Percentiles rank a stretch among this genome's conserved stretches.
Evolutionary conservation across 1,140 invertebrate species (phyloP).

Genomic region (Drosophila oshimai): DNA sequence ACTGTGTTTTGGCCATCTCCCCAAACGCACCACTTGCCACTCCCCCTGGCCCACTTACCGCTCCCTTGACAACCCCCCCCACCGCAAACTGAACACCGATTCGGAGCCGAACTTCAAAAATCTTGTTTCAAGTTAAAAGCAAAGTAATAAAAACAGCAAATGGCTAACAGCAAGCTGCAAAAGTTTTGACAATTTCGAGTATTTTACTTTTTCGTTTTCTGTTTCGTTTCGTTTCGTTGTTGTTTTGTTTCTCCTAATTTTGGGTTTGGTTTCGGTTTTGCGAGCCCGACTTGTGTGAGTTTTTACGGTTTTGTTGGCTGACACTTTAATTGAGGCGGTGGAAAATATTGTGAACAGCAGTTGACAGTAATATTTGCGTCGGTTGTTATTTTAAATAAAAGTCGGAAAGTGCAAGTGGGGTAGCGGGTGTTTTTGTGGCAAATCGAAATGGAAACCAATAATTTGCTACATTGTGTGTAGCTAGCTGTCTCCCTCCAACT

Average conservation of each 20-base stretch:
- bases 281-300: conserved; percentile 28
- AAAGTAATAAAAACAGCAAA: conserved; percentile 60
- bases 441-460: conserved; percentile 54
- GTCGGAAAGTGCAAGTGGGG: conserved; percentile 17
- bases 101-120: conserved; percentile 49
- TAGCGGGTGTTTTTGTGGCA: not conserved
- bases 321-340: conserved; percentile 64
- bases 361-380: conserved; percentile 50
- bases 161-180: conserved; percentile 45
- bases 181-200: conserved; percentile 60
- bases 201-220: conserved; percentile 22
- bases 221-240: not conserved
- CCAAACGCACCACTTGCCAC: conserved; percentile 16
- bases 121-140: conserved; percentile 57
- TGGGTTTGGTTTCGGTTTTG: conserved; percentile 33
- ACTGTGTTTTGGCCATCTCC: conserved; percentile 51
- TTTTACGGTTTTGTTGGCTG: conserved; percentile 38
- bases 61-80: not conserved
- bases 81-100: conserved; percentile 30
- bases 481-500: not conserved
- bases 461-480: conserved; percentile 33
- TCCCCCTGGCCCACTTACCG: not conserved
- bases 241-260: conserved; percentile 26
- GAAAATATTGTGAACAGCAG: conserved; percentile 45
- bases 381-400: conserved; percentile 48